phyloP scores from a whole-genome alignment of 2,113 vertebrate genomes.

The Zosterops borbonicus region DNA sequence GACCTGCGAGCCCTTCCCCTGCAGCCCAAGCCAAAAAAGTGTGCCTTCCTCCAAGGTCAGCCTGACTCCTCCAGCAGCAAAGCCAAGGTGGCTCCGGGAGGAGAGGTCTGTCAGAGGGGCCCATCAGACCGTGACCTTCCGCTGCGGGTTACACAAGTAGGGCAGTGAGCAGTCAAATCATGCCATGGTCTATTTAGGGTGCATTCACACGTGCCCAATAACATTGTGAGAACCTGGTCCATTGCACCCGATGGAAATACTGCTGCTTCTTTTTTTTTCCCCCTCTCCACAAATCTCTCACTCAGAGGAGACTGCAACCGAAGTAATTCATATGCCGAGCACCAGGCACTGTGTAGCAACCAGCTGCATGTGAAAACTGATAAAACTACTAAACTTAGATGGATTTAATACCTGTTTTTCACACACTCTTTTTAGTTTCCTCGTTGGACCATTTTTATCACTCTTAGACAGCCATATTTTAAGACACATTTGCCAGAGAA shows the following conservation, averaged over 20 bases:
- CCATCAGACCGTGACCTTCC: background rate
- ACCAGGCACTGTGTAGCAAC: background rate
- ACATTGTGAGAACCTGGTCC: background rate
- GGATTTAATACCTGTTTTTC: slow-evolving; percentile 42
- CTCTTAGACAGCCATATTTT: background rate
- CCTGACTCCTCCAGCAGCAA: background rate
- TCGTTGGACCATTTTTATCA: background rate
- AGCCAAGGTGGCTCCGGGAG: background rate
- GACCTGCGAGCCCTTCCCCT: background rate
- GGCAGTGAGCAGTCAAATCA: background rate
- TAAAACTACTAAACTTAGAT: slow-evolving; percentile 4
- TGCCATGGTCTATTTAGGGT: background rate
- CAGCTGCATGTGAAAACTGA: slow-evolving; percentile 4
- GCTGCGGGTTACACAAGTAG: background rate
- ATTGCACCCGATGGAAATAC: background rate
- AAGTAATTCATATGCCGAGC: slow-evolving; percentile 16
- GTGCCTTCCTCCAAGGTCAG: background rate
- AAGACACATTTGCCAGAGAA: background rate
- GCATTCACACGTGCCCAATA: background rate
- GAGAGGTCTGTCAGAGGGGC: background rate
- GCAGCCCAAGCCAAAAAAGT: fast-evolving
- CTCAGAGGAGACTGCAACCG: background rate
- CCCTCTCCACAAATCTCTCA: background rate
- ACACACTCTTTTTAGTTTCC: background rate
- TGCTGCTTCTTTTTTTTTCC: background rate